phyloP scores from a whole-genome alignment of 2,113 vertebrate species.

The Xiphorhynchus elegans region DNA sequence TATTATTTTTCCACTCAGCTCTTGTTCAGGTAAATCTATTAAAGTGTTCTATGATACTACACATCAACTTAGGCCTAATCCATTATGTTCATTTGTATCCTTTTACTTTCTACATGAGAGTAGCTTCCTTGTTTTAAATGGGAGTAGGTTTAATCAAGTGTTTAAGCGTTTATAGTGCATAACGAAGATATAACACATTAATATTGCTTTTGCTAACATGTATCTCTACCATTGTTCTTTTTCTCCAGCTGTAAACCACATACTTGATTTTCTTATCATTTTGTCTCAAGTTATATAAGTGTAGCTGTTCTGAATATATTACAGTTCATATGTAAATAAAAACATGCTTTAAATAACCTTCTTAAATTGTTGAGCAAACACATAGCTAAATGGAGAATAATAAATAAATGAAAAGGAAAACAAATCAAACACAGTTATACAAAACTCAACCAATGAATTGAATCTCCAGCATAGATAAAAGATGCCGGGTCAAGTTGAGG shows the following conservation, averaged over 20 bases:
- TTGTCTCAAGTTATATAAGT: conserved; percentile 7
- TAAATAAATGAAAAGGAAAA: neutral
- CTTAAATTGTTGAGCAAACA: neutral
- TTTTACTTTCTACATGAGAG: neutral
- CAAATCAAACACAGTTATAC: neutral
- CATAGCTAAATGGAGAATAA: neutral
- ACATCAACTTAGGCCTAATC: neutral
- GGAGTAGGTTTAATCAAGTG: neutral
- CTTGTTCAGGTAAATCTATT: neutral
- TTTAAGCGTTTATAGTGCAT: neutral
- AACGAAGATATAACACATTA: neutral
- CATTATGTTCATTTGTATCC: neutral
- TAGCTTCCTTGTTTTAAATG: neutral
- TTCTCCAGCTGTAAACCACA: neutral
- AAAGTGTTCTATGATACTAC: neutral
- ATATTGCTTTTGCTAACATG: neutral
- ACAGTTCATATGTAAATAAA: neutral
- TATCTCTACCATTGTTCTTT: neutral
- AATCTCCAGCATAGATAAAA: neutral
- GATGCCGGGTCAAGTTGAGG: neutral
- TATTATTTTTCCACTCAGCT: conserved; percentile 16
- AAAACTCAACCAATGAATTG: neutral
- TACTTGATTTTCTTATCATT: conserved; percentile 8
- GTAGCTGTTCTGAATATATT: neutral
- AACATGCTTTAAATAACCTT: neutral